Evolutionary conservation across 2,113 vertebrate genomes (phyloP), one percentile per base, ranked within the genome.

Genomic region (Odocoileus virginianus): DNA sequence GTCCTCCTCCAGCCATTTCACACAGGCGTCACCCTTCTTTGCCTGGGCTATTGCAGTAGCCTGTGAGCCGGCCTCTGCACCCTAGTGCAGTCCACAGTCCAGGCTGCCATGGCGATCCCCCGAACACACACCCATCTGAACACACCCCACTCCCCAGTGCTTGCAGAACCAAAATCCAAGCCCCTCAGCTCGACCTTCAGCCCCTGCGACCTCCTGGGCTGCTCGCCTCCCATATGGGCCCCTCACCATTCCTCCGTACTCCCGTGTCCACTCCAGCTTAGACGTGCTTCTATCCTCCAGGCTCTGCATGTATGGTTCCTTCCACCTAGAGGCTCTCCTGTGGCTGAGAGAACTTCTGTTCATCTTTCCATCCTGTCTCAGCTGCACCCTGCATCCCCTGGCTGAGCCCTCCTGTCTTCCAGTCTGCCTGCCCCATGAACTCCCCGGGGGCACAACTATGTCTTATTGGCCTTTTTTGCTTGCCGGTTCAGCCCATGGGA

Each of bases 241-340:
- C 28, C 15, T 27, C 0, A 0, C 52, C 23, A 3, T 17, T 2
- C 8, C 17, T 6, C 23, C 5, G 0, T 14, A n/a, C 21, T 14
- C 16, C 40, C 21, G 6, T 0, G 0, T 17, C 45, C 50, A 40
- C 21, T 52, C 55, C 21, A 6, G 30, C 33, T 27, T 7, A 5
- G 43, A 47, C 3, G 9, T 2, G 4, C 30, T 9, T 14, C 30
- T 0, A 19, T 43, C 5, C 28, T 50, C 55, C 11, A 13, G 17
- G 67, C 55, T 40, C 28, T 27, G 40, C 14, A 0, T 5, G 1
- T 0, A 14, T 6, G 1, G 9, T 1, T 8, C 74, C 54, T 55
- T 67, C 19, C 23, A 14, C 21, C n/a, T 2, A 33, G 40, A 45
- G 52, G 67, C 60, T 67, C 10, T 60, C 23, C 16, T 43, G 60